phyloP scores from a whole-genome alignment of 2,113 vertebrate species.

The Empidonax traillii region DNA sequence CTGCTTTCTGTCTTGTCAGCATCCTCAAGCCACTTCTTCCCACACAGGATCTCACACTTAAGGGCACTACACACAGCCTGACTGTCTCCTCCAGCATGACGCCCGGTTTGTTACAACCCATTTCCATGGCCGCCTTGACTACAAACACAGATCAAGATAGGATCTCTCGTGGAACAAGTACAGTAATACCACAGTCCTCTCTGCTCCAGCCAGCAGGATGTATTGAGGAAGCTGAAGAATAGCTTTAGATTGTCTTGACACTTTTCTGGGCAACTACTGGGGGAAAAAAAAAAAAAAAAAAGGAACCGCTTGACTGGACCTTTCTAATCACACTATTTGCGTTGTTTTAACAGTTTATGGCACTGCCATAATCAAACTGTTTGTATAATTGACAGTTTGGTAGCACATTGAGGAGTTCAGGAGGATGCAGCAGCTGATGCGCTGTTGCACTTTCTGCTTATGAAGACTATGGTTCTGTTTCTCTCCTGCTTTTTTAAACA shows the following conservation, averaged over 20 bases:
- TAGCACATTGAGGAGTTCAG: conserved; percentile 19
- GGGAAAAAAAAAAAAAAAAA: neutral
- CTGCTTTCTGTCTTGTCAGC: conserved; percentile 99
- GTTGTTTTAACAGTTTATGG: conserved; percentile 26
- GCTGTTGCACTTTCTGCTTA: neutral
- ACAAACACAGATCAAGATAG: conserved; percentile 82
- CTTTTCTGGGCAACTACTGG: conserved; percentile 26
- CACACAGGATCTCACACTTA: conserved; percentile 89
- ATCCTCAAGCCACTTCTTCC: conserved; percentile 97
- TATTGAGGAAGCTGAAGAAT: conserved; percentile 93
- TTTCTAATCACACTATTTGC: conserved; percentile 4
- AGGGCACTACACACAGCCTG: conserved; percentile 84
- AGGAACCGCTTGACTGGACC: conserved; percentile 22
- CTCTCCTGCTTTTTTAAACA: conserved; percentile 57
- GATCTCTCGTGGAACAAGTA: conserved; percentile 83
- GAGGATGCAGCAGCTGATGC: conserved; percentile 23
- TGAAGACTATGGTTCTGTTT: conserved; percentile 38
- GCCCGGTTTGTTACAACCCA: conserved; percentile 79
- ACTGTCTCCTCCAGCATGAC: conserved; percentile 86
- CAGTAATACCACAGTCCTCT: conserved; percentile 81
- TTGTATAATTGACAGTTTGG: conserved; percentile 24
- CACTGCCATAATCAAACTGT: conserved; percentile 2
- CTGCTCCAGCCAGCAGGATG: conserved; percentile 79
- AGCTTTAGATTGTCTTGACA: conserved; percentile 18
- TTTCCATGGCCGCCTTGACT: conserved; percentile 79